phyloP scores from a whole-genome alignment of 2,113 vertebrate species.

The Trochalopteron elliotii region DNA sequence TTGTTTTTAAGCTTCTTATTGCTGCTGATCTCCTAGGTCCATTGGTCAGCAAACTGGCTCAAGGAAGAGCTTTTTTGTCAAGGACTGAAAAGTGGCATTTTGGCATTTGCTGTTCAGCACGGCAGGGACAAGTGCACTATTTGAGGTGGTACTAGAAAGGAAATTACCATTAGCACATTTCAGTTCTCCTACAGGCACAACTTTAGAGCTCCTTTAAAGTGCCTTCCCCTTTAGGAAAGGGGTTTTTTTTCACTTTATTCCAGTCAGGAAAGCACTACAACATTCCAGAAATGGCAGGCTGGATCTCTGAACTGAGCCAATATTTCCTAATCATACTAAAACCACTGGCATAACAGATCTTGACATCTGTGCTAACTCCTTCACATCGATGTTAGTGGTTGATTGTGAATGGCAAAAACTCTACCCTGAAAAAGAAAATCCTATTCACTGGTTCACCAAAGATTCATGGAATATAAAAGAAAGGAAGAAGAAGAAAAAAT shows the following conservation, averaged over 20 bases:
- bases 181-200: background rate
- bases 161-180: slow-evolving; percentile 19
- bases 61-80: slow-evolving; percentile 37
- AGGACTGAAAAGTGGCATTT: slow-evolving; percentile 36
- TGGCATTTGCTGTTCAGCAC: background rate
- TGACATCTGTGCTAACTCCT: background rate
- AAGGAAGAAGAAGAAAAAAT: background rate
- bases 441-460: background rate
- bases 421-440: background rate
- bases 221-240: background rate
- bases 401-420: background rate
- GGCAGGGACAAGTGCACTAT: background rate
- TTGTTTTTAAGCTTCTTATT: slow-evolving; percentile 47
- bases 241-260: background rate
- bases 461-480: background rate
- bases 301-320: fast-evolving
- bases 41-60: slow-evolving; percentile 15
- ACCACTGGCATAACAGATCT: background rate
- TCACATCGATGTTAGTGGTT: background rate
- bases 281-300: background rate
- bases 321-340: background rate
- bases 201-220: background rate
- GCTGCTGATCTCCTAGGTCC: slow-evolving; percentile 12
- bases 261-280: background rate
- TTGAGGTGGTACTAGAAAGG: background rate